Conservation (phyloP, 2,113 vertebrate species). For the mouse (Mus musculus) region GRCm39 chr5:37078001-37078500, state of each 20-base stretch:
- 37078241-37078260: neutral
- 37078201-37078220: neutral
- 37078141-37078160: neutral
- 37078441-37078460: too few species aligned
- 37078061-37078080: neutral
- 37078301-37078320: accelerated
- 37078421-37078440: neutral
- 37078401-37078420: too few species aligned
- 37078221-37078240: neutral
- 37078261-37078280: accelerated
- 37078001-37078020: neutral
- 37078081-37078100: neutral
- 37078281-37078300: neutral
- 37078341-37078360: too few species aligned
- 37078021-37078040: neutral
- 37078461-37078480: neutral
- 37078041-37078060: accelerated
- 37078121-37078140: neutral
- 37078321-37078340: neutral
- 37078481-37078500: neutral
- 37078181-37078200: accelerated
- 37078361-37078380: accelerated
- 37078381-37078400: accelerated
- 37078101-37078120: neutral
- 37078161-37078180: neutral